Conservation (phyloP, 2,888 invertebrate genomes). For the Nemapogon koenigi region DNA sequence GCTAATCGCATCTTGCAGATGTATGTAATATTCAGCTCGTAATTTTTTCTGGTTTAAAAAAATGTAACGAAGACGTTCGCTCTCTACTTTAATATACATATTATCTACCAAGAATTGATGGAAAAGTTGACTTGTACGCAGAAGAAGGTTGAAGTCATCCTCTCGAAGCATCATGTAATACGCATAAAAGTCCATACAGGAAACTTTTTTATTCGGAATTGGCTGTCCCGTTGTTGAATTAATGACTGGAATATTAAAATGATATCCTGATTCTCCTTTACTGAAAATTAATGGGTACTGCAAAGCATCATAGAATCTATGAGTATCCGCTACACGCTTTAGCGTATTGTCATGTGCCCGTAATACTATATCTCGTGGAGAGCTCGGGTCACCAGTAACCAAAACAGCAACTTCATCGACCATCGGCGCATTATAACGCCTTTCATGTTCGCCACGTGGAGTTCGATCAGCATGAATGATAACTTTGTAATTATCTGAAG, state of each 20-base stretch:
- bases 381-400: constrained; percentile 17
- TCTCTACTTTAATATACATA: too few species aligned
- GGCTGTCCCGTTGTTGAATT: neutral
- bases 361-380: constrained; percentile 16
- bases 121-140: too few species aligned
- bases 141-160: neutral
- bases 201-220: neutral
- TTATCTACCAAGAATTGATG: too few species aligned
- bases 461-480: constrained; percentile 14
- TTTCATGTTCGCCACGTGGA: constrained; percentile 11
- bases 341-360: constrained; percentile 14
- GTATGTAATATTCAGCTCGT: constrained; percentile 21
- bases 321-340: constrained; percentile 16
- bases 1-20: constrained; percentile 17
- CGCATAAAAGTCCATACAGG: neutral
- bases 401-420: constrained; percentile 21
- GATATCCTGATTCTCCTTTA: constrained; percentile 12
- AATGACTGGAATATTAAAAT: too few species aligned
- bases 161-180: neutral
- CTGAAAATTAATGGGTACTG: constrained; percentile 21
- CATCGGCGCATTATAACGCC: constrained; percentile 19
- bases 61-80: constrained; percentile 17
- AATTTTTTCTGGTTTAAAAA: constrained; percentile 18
- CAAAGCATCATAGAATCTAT: constrained; percentile 25
- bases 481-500: constrained; percentile 10